Base-by-base conservation (phyloP, 1,140 invertebrate species). In the Kradibia gibbosae region DNA sequence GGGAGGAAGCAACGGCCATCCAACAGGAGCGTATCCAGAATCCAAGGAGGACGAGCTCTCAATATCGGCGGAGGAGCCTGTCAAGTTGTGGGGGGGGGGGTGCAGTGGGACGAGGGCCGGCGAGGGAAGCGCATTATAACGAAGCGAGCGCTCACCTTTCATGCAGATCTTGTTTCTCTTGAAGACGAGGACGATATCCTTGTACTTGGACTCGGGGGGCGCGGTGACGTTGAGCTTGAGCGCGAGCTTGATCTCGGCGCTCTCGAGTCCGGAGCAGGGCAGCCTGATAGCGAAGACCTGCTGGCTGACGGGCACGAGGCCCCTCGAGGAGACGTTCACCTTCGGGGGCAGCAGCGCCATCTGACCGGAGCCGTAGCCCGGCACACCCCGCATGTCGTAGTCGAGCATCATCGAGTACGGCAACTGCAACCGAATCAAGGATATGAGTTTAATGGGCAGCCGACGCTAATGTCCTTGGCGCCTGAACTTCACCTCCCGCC, bases 151-250 rank as follows among this genome's bases (percentile, higher is more conserved):
- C 83, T 84, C 82, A 97, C 96, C 95, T 94, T 96, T 96, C 60
- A 95, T 92, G 87, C 97, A 98, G 85, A 97, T 95, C 92, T 97
- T 97, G 90, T 96, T 97, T 83, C 97, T 92, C 87, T 95, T 95
- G 90, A 98, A 95, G 80, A 95, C 94, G 42, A 97, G 91, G 71
- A 93, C 91, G 8, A 96, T 96, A 83, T 95, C 94, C 86, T 96
- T 96, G 86, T 94, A 92, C 65, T 91, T 91, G 1, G 93, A 91
- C 77, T 93, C 93, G 76, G 89, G 85, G n/a, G 93, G 92, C 0
- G 93, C 91, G 4, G 94, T 95, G 84, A 97, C 94, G 86, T 96
- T 96, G 50, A 97, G 91, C 87, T 95, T 94, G 83, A 97, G 92
- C 60, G 93, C 92, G 45, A 97, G 93, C 75, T 95, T 93, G 72